These are phyloP conservation scores for Miniopterus natalensis DNA, from an alignment of 2,113 vertebrate species.

Conservation along the genomic window DNA sequence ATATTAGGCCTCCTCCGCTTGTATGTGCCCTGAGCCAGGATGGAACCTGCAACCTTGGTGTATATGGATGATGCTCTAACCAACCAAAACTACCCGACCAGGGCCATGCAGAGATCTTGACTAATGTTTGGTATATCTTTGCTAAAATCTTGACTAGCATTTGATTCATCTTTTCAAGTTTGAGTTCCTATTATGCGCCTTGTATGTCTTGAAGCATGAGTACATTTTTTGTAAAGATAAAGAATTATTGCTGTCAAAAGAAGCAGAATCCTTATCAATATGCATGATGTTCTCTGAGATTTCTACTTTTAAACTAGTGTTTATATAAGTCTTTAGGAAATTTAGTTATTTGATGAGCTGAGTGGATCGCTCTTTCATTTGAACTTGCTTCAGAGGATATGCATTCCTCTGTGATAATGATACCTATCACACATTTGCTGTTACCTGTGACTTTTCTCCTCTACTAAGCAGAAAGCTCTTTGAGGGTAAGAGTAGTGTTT, in stretches of 20 bases:
- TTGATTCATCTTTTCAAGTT: neutral
- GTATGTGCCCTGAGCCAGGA: neutral
- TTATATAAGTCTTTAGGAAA: conserved; percentile 61
- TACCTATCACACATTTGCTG: neutral
- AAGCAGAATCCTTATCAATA: conserved; percentile 73
- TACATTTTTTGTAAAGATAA: conserved; percentile 37
- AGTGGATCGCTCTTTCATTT: conserved; percentile 37
- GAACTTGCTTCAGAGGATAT: conserved; percentile 19
- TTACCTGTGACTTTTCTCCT: conserved; percentile 30
- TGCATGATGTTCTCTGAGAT: conserved; percentile 53
- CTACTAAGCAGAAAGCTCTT: conserved; percentile 48
- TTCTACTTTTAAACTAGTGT: conserved; percentile 75
- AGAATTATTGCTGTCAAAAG: neutral
- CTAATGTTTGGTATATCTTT: neutral
- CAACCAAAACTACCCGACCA: neutral
- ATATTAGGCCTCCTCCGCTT: neutral
- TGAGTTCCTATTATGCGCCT: neutral
- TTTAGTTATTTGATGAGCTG: conserved; percentile 31
- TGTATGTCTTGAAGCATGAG: conserved; percentile 32
- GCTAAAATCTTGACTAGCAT: neutral
- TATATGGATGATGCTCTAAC: neutral
- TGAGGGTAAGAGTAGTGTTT: conserved; percentile 49
- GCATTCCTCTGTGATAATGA: neutral
- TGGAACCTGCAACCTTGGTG: neutral
- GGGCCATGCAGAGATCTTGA: neutral